These are phyloP conservation scores for Heliconius charithonia DNA, from an alignment of 2,888 invertebrate genomes.

Conservation along the genomic window DNA sequence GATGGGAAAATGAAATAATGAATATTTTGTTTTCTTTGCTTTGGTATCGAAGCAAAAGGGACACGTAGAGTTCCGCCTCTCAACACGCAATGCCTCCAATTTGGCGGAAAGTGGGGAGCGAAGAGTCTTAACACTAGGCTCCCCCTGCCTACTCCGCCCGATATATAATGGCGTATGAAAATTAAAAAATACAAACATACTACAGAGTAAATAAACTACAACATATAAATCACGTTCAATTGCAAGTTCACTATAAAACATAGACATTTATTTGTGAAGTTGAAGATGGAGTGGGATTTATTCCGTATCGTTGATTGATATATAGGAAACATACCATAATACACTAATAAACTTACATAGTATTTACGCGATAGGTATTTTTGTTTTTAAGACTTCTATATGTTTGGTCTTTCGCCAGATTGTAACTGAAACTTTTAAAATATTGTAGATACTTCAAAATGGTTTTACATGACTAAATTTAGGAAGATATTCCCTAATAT, in stretches of 20 bases:
- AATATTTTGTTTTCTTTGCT: no score
- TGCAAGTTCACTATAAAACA: constrained; percentile 49
- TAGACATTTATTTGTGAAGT: constrained; percentile 58
- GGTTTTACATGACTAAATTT: background rate
- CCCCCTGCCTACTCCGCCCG: no score
- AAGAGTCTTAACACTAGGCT: no score
- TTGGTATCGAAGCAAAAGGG: no score
- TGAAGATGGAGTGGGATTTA: constrained; percentile 60
- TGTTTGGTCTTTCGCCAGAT: background rate
- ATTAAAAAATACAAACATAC: no score
- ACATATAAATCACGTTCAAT: constrained; percentile 49
- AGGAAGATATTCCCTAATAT: background rate
- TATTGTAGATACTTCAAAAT: no score
- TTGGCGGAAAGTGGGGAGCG: no score
- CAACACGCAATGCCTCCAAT: background rate
- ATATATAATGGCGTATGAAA: no score
- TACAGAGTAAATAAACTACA: constrained; percentile 38
- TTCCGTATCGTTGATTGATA: constrained; percentile 52
- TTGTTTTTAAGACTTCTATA: background rate
- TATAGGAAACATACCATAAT: constrained; percentile 55
- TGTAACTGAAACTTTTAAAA: background rate
- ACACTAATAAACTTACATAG: constrained; percentile 59
- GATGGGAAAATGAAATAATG: no score
- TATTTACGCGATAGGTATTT: constrained; percentile 51
- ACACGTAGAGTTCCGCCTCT: no score